Evolutionary conservation across 2,888 invertebrate genomes (phyloP).

Genomic region (Actias luna): DNA sequence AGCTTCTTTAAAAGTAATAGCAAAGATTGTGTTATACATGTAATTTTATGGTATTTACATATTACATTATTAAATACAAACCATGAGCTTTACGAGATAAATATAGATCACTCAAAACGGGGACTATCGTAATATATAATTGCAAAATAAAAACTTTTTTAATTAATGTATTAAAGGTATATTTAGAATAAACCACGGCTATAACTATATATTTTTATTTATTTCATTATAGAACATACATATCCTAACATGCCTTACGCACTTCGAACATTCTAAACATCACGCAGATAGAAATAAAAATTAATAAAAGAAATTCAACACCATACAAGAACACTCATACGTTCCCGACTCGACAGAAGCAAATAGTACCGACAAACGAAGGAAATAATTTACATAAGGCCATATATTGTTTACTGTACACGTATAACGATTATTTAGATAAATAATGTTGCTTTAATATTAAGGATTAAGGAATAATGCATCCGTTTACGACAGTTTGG

Average conservation of each 20-base stretch:
- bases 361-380: conserved; percentile 62
- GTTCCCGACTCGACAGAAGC: conserved; percentile 66
- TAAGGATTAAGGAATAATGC: conserved; percentile 75
- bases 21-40: conserved; percentile 55
- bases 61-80: conserved; percentile 32
- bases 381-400: conserved; percentile 80
- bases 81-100: conserved; percentile 53
- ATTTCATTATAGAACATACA: conserved; percentile 60
- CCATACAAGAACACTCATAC: conserved; percentile 53
- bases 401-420: conserved; percentile 80
- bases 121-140: conserved; percentile 51
- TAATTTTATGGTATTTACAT: conserved; percentile 57
- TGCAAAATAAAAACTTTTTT: conserved; percentile 27
- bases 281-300: conserved; percentile 50
- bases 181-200: conserved; percentile 55
- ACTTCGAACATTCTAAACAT: conserved; percentile 59
- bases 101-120: conserved; percentile 57
- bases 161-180: too few relatives aligned
- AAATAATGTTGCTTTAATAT: conserved; percentile 76
- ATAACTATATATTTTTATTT: conserved; percentile 59
- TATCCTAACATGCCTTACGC: conserved; percentile 62
- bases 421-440: conserved; percentile 76
- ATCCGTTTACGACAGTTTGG: conserved; percentile 80
- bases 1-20: conserved; percentile 73
- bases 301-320: conserved; percentile 18